A percentile compares a stretch with the other conserved stretches of the same genome.
Conservation (phyloP, 1,140 invertebrate species). For the Lepidurus apus region DNA sequence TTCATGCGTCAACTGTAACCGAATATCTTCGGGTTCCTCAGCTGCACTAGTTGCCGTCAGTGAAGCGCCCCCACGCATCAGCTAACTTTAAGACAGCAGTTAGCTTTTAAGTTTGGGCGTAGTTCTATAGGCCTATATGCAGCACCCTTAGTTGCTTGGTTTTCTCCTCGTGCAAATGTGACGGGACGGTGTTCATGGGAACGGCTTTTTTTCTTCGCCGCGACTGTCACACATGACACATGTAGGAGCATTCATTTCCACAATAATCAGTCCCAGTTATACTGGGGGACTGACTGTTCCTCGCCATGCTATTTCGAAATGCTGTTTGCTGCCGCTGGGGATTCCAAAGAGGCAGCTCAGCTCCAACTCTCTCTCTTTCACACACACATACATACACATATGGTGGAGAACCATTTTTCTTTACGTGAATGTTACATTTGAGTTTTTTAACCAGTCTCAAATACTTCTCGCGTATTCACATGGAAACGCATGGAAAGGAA, state of each 20-base stretch:
- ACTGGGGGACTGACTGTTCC: not conserved
- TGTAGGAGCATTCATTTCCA: slow-evolving; percentile 15
- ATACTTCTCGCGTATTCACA: not conserved
- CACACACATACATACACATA: not conserved
- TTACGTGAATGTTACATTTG: not conserved
- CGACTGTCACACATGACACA: slow-evolving; percentile 17
- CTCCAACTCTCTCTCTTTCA: not conserved
- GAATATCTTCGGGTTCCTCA: not conserved
- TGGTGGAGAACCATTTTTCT: not conserved
- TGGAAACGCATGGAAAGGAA: not conserved
- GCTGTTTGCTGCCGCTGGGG: not conserved
- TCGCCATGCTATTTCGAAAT: not conserved
- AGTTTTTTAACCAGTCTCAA: not conserved
- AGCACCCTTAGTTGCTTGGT: not conserved
- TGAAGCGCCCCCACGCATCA: not conserved
- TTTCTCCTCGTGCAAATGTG: not conserved
- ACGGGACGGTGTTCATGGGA: slow-evolving; percentile 13
- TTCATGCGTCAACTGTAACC: slow-evolving; percentile 1
- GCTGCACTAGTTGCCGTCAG: not conserved
- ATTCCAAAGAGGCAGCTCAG: not conserved
- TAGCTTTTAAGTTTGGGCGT: not conserved
- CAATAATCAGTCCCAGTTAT: slow-evolving; percentile 13
- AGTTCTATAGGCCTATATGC: not conserved
- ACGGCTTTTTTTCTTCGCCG: not conserved
- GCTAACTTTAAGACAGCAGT: not conserved